Conservation (phyloP, 2,797 vertebrate species). For the Notamacropus eugenii region DNA sequence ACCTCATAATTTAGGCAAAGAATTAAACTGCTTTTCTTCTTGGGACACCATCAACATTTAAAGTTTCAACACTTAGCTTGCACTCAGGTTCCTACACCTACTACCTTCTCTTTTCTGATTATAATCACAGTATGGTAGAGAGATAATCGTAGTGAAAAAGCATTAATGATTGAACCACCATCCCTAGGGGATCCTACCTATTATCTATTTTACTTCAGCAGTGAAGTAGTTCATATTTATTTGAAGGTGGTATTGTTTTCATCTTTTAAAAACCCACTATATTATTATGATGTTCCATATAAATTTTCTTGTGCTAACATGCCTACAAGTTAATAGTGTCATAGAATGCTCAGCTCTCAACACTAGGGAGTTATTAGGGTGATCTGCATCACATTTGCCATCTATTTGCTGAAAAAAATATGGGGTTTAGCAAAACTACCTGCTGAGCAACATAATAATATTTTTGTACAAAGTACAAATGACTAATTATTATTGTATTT, state of each 20-base stretch:
- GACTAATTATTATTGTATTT: constrained; percentile 97
- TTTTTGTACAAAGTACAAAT: constrained; percentile 99
- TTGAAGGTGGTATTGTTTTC: constrained; percentile 77
- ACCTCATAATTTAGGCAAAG: constrained; percentile 39
- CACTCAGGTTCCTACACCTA: constrained; percentile 44
- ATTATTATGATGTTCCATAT: constrained; percentile 82
- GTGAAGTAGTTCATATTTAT: constrained; percentile 78
- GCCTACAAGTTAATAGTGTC: constrained; percentile 85
- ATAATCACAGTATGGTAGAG: constrained; percentile 51
- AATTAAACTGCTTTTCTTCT: constrained; percentile 54
- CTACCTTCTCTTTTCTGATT: constrained; percentile 65
- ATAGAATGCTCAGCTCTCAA: constrained; percentile 84
- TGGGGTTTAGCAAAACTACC: constrained; percentile 95
- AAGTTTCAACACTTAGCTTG: not conserved
- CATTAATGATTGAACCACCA: constrained; percentile 62
- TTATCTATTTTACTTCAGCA: constrained; percentile 64
- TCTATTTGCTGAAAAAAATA: constrained; percentile 85
- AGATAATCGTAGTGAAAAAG: constrained; percentile 61
- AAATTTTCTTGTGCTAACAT: constrained; percentile 88
- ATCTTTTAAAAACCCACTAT: constrained; percentile 75
- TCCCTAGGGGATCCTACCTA: constrained; percentile 76
- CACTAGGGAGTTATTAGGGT: constrained; percentile 83
- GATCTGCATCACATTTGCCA: constrained; percentile 85
- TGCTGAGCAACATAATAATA: constrained; percentile 95
- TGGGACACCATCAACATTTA: constrained; percentile 68